phyloP scores from a whole-genome alignment of 2,797 vertebrate species.

The Eupleurogrammus muticus region DNA sequence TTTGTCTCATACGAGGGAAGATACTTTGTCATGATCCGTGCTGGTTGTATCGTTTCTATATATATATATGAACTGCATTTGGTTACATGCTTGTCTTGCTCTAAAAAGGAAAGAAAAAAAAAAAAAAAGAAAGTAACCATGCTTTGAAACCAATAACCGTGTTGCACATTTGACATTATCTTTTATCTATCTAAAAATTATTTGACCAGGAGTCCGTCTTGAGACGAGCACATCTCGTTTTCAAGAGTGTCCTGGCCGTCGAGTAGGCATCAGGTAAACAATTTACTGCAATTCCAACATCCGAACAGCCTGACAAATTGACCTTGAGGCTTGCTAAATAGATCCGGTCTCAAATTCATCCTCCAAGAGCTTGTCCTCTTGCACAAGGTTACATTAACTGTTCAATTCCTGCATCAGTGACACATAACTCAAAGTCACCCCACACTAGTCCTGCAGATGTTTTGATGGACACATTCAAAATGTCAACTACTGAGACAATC shows the following conservation, averaged over 20 bases:
- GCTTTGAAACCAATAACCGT: constrained; percentile 85
- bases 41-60: constrained; percentile 86
- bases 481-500: constrained; percentile 67
- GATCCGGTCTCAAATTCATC: constrained; percentile 73
- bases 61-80: constrained; percentile 86
- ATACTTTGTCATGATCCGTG: constrained; percentile 87
- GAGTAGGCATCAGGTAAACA: constrained; percentile 90
- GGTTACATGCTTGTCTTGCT: constrained; percentile 84
- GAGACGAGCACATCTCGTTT: constrained; percentile 92
- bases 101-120: constrained; percentile 73
- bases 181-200: constrained; percentile 90
- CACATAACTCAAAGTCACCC: constrained; percentile 70
- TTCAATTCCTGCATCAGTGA: constrained; percentile 70
- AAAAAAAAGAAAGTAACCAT: constrained; percentile 79
- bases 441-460: constrained; percentile 62
- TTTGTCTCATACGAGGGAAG: constrained; percentile 89
- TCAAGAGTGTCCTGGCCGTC: constrained; percentile 90
- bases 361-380: constrained; percentile 71
- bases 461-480: constrained; percentile 67
- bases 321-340: constrained; percentile 78
- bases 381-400: constrained; percentile 67
- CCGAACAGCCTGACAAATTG: constrained; percentile 77
- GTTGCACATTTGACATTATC: constrained; percentile 88
- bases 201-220: constrained; percentile 91
- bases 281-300: constrained; percentile 84